A percentile compares a stretch with the other conserved stretches of the same genome.
These are phyloP conservation scores for Temnothorax unifasciatus DNA, from an alignment of 2,888 invertebrate species.

Conservation along the genomic window DNA sequence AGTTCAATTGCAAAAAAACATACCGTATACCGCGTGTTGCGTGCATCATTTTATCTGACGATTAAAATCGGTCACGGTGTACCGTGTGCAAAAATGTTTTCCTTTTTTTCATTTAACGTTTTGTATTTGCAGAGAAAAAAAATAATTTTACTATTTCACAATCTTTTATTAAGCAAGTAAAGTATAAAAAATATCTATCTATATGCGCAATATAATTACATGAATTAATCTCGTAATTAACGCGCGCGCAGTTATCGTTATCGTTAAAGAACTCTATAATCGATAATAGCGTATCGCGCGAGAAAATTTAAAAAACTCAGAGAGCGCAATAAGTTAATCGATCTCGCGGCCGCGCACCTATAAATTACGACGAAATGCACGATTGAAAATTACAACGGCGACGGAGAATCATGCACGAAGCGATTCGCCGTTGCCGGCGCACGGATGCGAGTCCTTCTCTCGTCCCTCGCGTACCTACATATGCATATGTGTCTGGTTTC, in stretches of 20 bases:
- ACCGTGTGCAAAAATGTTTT: neutral
- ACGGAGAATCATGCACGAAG: slow-evolving; percentile 23
- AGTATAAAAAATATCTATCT: neutral
- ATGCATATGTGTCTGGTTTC: slow-evolving; percentile 51
- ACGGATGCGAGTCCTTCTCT: neutral
- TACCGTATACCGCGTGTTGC: neutral
- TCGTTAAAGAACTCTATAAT: neutral
- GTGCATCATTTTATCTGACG: slow-evolving; percentile 7
- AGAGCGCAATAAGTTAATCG: neutral
- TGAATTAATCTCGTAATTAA: neutral
- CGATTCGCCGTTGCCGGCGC: slow-evolving; percentile 35
- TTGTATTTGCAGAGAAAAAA: neutral
- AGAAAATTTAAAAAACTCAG: neutral
- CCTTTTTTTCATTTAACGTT: neutral
- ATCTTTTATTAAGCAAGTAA: neutral
- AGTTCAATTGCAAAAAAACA: slow-evolving; percentile 28
- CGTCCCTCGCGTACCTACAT: neutral
- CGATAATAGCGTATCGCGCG: neutral
- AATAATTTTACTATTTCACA: slow-evolving; percentile 7
- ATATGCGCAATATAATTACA: neutral
- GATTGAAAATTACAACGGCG: slow-evolving; percentile 58
- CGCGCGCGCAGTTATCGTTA: neutral
- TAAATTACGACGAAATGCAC: slow-evolving; percentile 55
- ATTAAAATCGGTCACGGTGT: slow-evolving; percentile 7
- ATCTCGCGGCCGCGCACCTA: slow-evolving; percentile 8